These are phyloP conservation scores for Cheilosia variabilis DNA, from an alignment of 2,888 invertebrate species.

Conservation along the genomic window DNA sequence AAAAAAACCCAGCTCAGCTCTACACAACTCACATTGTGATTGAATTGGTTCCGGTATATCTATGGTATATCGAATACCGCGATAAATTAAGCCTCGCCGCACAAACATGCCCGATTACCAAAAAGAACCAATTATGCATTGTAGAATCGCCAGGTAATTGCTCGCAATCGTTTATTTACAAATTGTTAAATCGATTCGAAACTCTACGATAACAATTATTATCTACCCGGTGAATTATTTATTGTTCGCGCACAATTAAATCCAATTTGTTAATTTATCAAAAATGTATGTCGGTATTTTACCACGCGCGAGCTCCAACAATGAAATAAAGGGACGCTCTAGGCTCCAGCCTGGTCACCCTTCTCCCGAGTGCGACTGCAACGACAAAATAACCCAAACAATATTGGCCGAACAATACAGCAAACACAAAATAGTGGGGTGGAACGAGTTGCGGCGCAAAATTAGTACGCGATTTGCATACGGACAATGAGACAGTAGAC, in stretches of 20 bases:
- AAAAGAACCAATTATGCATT: conserved; percentile 69
- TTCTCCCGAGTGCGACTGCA: not conserved
- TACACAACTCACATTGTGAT: conserved; percentile 9
- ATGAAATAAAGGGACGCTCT: not conserved
- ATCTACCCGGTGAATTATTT: conserved; percentile 74
- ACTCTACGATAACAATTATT: conserved; percentile 73
- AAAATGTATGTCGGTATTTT: conserved; percentile 51
- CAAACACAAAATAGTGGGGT: not conserved
- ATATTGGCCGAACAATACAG: conserved; percentile 8
- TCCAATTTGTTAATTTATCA: conserved; percentile 76
- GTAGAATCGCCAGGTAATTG: conserved; percentile 75
- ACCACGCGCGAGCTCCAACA: not conserved
- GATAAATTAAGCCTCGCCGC: conserved; percentile 57
- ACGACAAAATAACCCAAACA: conserved; percentile 26
- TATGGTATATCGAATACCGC: conserved; percentile 14
- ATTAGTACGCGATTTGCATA: conserved; percentile 59
- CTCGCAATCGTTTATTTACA: conserved; percentile 72
- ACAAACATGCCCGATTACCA: conserved; percentile 67
- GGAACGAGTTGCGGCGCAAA: not conserved
- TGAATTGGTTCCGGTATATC: conserved; percentile 23
- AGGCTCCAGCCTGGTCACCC: not conserved
- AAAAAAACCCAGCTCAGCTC: not conserved
- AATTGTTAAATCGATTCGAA: conserved; percentile 76
- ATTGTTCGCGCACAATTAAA: conserved; percentile 75
- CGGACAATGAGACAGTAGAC: not conserved